Conservation (phyloP, 2,113 vertebrate species). For the Zapornia atra region DNA sequence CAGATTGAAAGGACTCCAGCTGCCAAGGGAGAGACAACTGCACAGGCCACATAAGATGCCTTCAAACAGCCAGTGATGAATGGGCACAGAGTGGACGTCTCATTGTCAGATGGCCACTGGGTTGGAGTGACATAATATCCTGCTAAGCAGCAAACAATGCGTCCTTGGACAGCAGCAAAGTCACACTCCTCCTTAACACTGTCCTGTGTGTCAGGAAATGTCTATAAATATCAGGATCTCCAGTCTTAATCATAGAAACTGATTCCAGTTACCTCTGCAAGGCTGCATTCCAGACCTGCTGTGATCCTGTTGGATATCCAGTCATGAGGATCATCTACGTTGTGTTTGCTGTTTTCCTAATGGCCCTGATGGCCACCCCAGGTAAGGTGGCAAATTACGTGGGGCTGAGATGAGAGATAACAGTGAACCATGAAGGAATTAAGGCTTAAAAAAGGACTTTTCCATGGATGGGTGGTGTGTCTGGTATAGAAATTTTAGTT, state of each 20-base stretch:
- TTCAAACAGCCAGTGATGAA: not conserved
- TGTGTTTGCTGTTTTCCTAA: constrained; percentile 50
- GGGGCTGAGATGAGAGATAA: not conserved
- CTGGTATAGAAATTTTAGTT: not conserved
- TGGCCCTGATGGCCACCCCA: constrained; percentile 54
- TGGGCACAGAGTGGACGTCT: not conserved
- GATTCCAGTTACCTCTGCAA: not conserved
- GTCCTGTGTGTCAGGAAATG: not conserved
- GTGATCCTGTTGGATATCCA: not conserved
- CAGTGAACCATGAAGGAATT: not conserved
- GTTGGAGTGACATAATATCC: constrained; percentile 58
- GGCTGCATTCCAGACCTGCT: not conserved
- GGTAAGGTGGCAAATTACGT: constrained; percentile 8
- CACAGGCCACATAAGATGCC: not conserved
- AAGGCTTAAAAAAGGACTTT: not conserved
- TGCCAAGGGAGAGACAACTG: not conserved
- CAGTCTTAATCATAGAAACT: not conserved
- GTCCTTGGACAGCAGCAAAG: not conserved
- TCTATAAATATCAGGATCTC: constrained; percentile 55
- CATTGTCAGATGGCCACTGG: constrained; percentile 42
- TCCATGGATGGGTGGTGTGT: not conserved
- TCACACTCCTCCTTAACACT: not conserved
- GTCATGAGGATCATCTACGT: constrained; percentile 59
- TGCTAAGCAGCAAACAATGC: constrained; percentile 4
- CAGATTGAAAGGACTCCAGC: not conserved